Percentiles rank a stretch among this genome's conserved stretches.
These are phyloP conservation scores for Lates calcarifer DNA, from an alignment of 2,113 vertebrate species.

Conservation along the genomic window DNA sequence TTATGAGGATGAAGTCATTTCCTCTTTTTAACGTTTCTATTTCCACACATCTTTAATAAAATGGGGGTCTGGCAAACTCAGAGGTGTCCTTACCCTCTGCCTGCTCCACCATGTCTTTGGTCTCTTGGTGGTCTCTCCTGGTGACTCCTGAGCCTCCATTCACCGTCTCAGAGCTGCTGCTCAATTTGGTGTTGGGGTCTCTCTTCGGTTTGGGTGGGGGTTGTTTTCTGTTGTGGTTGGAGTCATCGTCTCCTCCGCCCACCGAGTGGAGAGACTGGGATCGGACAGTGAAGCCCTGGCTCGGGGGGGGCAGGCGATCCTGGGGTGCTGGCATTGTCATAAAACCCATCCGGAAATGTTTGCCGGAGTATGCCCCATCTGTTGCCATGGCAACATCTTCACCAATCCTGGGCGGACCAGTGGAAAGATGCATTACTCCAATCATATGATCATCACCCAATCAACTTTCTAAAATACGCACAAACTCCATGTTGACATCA, in stretches of 20 bases:
- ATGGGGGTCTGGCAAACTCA: neutral
- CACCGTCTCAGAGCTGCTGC: conserved; percentile 94
- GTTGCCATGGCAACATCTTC: conserved; percentile 90
- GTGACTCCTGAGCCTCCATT: conserved; percentile 80
- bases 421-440: neutral
- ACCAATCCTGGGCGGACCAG: conserved; percentile 88
- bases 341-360: conserved; percentile 97
- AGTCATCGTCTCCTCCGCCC: conserved; percentile 91
- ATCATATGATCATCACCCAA: neutral
- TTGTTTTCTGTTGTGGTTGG: conserved; percentile 89
- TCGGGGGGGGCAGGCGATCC: conserved; percentile 90
- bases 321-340: conserved; percentile 98
- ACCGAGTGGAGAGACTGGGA: conserved; percentile 98
- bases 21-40: neutral
- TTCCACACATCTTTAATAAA: neutral
- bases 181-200: conserved; percentile 96
- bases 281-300: conserved; percentile 92
- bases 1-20: neutral
- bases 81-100: conserved; percentile 61
- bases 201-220: conserved; percentile 96
- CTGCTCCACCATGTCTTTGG: conserved; percentile 47
- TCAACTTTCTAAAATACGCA: neutral
- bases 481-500: too few species aligned
- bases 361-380: conserved; percentile 90
- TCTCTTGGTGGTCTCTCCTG: conserved; percentile 77